Evolutionary conservation across 2,888 invertebrate species (phyloP), one percentile per base, ranked within the genome.

Genomic region (Drosophila leonis): DNA sequence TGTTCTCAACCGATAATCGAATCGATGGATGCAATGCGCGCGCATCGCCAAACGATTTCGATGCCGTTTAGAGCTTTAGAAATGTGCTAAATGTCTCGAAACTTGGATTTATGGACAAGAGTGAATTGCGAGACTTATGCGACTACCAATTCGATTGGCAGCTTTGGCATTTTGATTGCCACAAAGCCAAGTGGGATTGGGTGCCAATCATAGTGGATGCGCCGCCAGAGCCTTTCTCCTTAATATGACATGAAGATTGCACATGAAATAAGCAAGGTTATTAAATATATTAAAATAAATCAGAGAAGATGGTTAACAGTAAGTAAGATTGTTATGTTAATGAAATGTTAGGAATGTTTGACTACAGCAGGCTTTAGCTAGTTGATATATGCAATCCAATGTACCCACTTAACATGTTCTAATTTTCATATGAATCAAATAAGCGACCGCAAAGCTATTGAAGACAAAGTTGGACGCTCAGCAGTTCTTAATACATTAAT

Each of bases 61-160:
- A 72, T 74, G 72, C 78, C 82, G 76, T 67, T 82, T 81, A 64
- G 51, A 77, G 80, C 67, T 60, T 37, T 57, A 54, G 56, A 35
- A 59, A 70, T 61, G 60, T 31, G 49, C 59, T 35, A 54, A 68
- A 59, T 57, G 41, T 62, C 51, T 67, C 8, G 35, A n/a, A 62
- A 29, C 51, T 51, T 3, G 37, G 24, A 42, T 48, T 66, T 62
- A 52, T 65, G 51, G 18, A 44, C 33, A 33, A 33, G 48, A 64
- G 13, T 15, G 49, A 35, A 9, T 52, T 35, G 35, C 39, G 33
- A 39, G 54, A 49, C 33, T 29, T 33, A 41, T n/a, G 18, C 20
- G 44, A 13, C 49, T 31, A 24, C 20, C 33, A 52, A 52, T 48
- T 27, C 56, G 59, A 75, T 69, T 73, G 54, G 57, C 39, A 69